Base-by-base conservation (phyloP, 2,888 invertebrate genomes). In the Diachrysia chrysitis region DNA sequence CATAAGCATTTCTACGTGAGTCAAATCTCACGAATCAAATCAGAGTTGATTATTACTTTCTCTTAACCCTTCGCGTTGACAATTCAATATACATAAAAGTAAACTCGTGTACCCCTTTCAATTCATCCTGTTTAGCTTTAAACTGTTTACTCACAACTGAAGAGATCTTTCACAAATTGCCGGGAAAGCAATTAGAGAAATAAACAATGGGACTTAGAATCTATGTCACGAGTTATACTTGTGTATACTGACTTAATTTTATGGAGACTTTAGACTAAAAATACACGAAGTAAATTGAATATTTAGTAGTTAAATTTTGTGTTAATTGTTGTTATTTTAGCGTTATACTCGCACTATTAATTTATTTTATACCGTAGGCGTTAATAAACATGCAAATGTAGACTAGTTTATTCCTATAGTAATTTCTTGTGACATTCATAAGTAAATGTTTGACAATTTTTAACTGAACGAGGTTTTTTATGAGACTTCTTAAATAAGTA, bases 101-200 rank as follows among this genome's bases (percentile, higher is more conserved):
- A 48, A 67, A 58, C 72, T 67, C 21, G 37, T 51, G 53, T 46
- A 54, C 14, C 54, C 54, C 32, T 60, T 67, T 62, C 48, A 17
- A 59, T 21, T 35, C 35, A 10, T 32, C n/a, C 48, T 58, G 16
- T 25, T 66, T 55, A 66, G 37, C 63, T 57, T 66, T 73, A 66
- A 65, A 63, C 62, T 77, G 75, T 78, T 77, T 77, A 73, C 78
- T 37, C 65, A 73, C 48, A 35, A 51, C 59, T 69, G 14, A 69
- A 69, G 69, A 69, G 69, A 67, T 73, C 29, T 59, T 59, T 57
- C 29, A 60, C 54, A 63, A 75, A 64, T 65, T 73, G 57, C 61
- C 58, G 54, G 53, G 66, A 58, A 73, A 73, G 76, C 66, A 73
- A 73, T 76, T 78, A 76, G 57, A 58, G 19, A 58, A 63, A 69